Evolutionary conservation across 2,888 invertebrate species (phyloP), one percentile per base, ranked within the genome.

Genomic region (Drosophila paranaensis): DNA sequence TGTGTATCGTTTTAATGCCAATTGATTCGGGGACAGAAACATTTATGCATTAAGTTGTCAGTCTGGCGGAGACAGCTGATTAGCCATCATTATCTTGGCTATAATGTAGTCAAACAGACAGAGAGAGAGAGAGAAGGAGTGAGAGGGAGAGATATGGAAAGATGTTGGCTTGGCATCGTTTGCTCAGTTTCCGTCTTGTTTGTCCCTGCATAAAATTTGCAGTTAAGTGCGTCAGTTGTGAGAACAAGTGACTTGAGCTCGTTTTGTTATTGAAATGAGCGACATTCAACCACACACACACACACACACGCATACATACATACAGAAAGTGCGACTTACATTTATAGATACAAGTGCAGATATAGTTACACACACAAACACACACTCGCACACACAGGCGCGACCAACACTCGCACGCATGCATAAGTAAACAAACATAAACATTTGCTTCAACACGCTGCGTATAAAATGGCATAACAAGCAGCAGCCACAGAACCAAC

Each of bases 341-440:
- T 62, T 60, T 54, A 60, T 60, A 77, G 74, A 78, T 74, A 78
- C 76, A 78, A 78, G 57, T 64, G 57, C 60, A 85, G 57, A 71
- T 58, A 85, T 60, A 73, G 58, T 48, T 67, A 55, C 43, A 43
- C 48, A n/a, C 46, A 46, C 10, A 61, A 54, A 16, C 51, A 53
- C 20, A 55, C 40, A 27, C 27, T 27, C 27, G 27, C 27, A 61
- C 60, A 43, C 53, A 62, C 35, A 51, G 20, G 33, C 64, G 69
- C 57, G 71, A 68, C 67, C 84, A 81, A 82, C 82, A 78, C 73
- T 78, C 70, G 78, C 85, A 88, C 83, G 88, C 89, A 88, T 88
- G 88, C 89, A 88, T 89, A 88, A 85, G 88, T 85, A 84, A 89
- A 82, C 89, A 88, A 85, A 88, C 82, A 85, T 85, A 86, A 87